Evolutionary conservation across 2,888 invertebrate species (phyloP).

Genomic region (Plagodis dolabraria): DNA sequence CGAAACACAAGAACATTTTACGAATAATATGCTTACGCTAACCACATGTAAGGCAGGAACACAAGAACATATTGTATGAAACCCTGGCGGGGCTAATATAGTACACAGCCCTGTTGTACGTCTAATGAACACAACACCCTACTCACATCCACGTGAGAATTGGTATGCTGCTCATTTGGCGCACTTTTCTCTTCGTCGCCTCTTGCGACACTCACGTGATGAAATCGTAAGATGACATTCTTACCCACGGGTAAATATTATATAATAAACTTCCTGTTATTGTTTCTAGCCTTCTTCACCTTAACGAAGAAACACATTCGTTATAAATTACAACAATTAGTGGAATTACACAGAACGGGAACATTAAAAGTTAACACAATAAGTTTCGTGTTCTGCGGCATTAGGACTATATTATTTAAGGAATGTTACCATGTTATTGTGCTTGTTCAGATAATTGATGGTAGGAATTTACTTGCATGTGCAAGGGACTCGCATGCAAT

Average conservation of each 20-base stretch:
- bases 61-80: too few relatives aligned
- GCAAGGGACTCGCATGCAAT: conserved; percentile 38
- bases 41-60: too few relatives aligned
- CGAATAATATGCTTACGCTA: too few relatives aligned
- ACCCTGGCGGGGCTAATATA: too few relatives aligned
- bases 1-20: too few relatives aligned
- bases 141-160: too few relatives aligned
- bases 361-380: conserved; percentile 31
- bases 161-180: too few relatives aligned
- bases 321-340: conserved; percentile 36
- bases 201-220: too few relatives aligned
- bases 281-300: neutral
- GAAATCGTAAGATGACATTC: neutral
- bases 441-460: conserved; percentile 54
- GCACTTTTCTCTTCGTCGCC: too few relatives aligned
- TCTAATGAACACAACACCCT: too few relatives aligned
- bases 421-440: conserved; percentile 37
- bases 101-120: too few relatives aligned
- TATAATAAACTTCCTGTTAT: neutral
- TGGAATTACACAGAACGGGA: conserved; percentile 28
- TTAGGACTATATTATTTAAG: conserved; percentile 10
- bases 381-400: conserved; percentile 20
- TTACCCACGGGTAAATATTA: too few relatives aligned
- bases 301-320: conserved; percentile 24
- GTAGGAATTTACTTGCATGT: conserved; percentile 56